Conservation (phyloP, 2,113 vertebrate species). For the Ciconia stormi region DNA sequence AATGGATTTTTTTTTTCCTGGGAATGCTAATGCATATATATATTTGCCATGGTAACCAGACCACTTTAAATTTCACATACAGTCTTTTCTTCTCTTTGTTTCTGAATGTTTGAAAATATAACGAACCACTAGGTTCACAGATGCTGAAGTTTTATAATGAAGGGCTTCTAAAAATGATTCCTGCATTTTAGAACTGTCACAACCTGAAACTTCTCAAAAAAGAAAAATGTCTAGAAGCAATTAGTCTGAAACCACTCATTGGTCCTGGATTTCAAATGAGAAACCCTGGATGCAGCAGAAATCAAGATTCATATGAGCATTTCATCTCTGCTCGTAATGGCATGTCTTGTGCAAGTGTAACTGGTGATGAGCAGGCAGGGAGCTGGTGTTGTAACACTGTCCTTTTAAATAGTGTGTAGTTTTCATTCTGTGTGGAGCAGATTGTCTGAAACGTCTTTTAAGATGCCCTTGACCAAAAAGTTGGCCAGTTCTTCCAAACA, state of each 20-base stretch:
- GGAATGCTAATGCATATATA: not conserved
- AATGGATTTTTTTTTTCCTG: not conserved
- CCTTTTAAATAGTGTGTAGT: not conserved
- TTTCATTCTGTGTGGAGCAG: not conserved
- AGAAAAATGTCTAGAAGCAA: not conserved
- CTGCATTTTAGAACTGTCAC: not conserved
- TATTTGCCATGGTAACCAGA: conserved; percentile 46
- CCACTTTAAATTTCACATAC: conserved; percentile 22
- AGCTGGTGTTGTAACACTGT: not conserved
- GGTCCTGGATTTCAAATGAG: not conserved
- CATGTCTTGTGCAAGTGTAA: not conserved
- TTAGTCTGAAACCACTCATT: not conserved
- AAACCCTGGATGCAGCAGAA: not conserved
- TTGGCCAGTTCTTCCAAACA: not conserved
- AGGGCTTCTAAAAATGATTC: not conserved
- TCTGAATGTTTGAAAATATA: conserved; percentile 52
- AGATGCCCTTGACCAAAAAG: not conserved
- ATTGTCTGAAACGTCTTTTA: not conserved
- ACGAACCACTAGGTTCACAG: not conserved
- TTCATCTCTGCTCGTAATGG: not conserved
- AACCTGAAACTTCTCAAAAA: not conserved
- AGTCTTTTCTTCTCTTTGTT: conserved; percentile 11
- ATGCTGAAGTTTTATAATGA: conserved; percentile 8
- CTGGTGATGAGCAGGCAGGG: not conserved
- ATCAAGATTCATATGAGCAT: not conserved